Evolutionary conservation across 2,113 vertebrate genomes (phyloP), one percentile per base, ranked within the genome.

Genomic region (Serinus canaria): DNA sequence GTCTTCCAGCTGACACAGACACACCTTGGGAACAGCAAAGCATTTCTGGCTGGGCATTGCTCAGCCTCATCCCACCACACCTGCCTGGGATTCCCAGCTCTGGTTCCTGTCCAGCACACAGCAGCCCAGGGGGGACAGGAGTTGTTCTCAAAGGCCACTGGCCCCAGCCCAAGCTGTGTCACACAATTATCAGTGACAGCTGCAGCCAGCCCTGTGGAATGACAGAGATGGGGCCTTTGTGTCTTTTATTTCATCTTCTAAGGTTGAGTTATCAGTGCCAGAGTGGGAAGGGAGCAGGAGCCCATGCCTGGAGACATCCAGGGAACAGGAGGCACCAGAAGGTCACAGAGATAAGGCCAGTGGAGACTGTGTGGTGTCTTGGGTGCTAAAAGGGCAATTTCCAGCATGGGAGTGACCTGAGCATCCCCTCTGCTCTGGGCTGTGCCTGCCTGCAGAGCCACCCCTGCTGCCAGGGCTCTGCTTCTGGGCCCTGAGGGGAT

Each of bases 361-460:
- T 13, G 12, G 64, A 28, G 47, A 3, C 1, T 7, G 13, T 6
- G 19, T 7, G 1, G 24, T 18, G 13, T 21, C n/a, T 55, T 1
- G 16, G 27, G 3, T 18, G 47, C 56, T 41, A 25, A 78, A 75
- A 89, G 92, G 87, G 60, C 64, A 35, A 52, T 81, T 94, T 64
- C 15, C 2, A 1, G 24, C 0, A 55, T 30, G 88, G 87, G 55
- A 66, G 47, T 4, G 4, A 9, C 23, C 13, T 7, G 44, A 2
- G 84, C 53, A 4, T 13, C 81, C 50, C 0, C 0, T 8, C 66
- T 56, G 28, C 10, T 15, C 15, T 19, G 2, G 7, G 52, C 52
- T 53, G 30, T 20, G 53, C 30, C 46, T 46, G 46, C 46, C 53
- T 55, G 53, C 52, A 33, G 33, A 15, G 37, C 12, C 15, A 8